Evolutionary conservation across 2,888 invertebrate genomes (phyloP).

Genomic region (Apamea sordens): DNA sequence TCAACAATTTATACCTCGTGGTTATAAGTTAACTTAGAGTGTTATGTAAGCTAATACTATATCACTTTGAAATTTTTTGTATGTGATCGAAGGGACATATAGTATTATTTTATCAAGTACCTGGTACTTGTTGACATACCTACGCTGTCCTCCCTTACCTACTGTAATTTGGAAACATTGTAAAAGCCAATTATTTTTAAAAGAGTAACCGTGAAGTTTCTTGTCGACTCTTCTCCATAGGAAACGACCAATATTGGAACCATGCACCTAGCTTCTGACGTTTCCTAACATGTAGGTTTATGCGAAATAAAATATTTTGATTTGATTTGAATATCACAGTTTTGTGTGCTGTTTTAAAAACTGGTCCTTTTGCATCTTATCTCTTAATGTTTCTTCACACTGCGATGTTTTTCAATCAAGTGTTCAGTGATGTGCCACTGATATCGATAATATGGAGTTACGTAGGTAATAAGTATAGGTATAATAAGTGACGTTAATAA

Average conservation of each 20-base stretch:
- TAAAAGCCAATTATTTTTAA: too few species aligned
- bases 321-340: too few species aligned
- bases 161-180: too few species aligned
- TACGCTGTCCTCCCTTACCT: too few species aligned
- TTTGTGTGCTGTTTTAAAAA: neutral
- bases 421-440: constrained; percentile 39
- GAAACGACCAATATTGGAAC: neutral
- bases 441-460: constrained; percentile 47
- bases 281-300: neutral
- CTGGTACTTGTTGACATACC: too few species aligned
- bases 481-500: neutral
- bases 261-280: neutral
- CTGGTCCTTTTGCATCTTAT: constrained; percentile 23
- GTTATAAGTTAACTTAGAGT: too few species aligned
- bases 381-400: neutral
- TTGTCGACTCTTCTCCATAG: neutral
- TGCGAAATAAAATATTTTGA: neutral
- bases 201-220: neutral
- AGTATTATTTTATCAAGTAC: too few species aligned
- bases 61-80: too few species aligned
- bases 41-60: too few species aligned
- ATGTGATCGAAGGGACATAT: too few species aligned
- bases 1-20: too few species aligned
- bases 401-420: constrained; percentile 46
- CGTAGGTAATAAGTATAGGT: neutral